Conservation (phyloP, 37 sponge, comb jelly and placozoan genomes). For the Spongilla lacustris region DNA sequence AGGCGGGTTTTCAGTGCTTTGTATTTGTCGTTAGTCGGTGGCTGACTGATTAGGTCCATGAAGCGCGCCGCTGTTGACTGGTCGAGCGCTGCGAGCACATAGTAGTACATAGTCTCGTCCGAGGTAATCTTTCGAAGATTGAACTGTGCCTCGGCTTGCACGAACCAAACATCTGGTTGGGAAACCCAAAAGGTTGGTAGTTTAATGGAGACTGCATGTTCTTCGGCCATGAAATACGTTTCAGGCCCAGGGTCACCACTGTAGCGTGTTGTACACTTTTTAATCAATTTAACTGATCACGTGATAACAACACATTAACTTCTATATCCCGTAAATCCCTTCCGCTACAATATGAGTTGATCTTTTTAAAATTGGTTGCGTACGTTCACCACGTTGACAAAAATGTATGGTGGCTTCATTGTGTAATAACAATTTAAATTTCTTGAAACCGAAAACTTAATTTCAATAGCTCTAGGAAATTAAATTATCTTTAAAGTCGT, state of each 20-base stretch:
- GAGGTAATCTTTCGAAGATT: not conserved
- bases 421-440: too few relatives aligned
- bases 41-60: constrained; percentile 29
- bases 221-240: not conserved
- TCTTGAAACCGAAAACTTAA: too few relatives aligned
- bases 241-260: not conserved
- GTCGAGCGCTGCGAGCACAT: constrained; percentile 10
- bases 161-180: not conserved
- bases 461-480: too few relatives aligned
- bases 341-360: too few relatives aligned
- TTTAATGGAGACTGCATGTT: not conserved
- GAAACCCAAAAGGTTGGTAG: not conserved
- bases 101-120: constrained; percentile 33
- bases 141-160: constrained; percentile 20
- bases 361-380: too few relatives aligned
- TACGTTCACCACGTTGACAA: too few relatives aligned
- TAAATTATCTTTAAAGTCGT: too few relatives aligned
- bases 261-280: not conserved
- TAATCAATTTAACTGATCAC: too few relatives aligned
- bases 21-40: constrained; percentile 28
- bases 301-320: too few relatives aligned
- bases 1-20: constrained; percentile 23
- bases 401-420: too few relatives aligned
- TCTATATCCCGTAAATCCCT: too few relatives aligned
- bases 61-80: not conserved